Evolutionary conservation across 2,888 invertebrate species (phyloP).

Genomic region (Meiosimyza decipiens): DNA sequence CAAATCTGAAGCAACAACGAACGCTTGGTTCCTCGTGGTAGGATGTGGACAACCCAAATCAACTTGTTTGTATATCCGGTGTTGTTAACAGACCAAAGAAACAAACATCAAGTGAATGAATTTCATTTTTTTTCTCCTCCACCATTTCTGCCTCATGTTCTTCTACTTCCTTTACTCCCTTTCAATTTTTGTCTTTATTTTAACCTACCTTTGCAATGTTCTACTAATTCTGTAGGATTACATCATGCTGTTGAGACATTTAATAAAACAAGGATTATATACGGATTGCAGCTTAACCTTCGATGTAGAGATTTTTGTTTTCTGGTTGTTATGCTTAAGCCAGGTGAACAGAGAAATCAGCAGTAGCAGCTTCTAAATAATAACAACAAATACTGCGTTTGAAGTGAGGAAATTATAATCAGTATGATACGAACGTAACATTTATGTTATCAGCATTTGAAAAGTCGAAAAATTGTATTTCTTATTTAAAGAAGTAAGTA

Average conservation of each 20-base stretch:
- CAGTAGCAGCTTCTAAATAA: too few relatives aligned
- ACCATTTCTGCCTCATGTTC: too few relatives aligned
- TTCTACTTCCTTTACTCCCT: not conserved
- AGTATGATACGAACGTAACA: too few relatives aligned
- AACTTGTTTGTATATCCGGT: not conserved
- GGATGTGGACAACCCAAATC: not conserved
- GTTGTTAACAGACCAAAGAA: not conserved
- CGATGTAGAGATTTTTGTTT: conserved; percentile 23
- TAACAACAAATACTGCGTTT: too few relatives aligned
- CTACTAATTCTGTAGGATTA: conserved; percentile 29
- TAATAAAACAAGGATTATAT: conserved; percentile 48
- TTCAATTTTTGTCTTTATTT: not conserved
- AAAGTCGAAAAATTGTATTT: too few relatives aligned
- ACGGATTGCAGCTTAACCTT: conserved; percentile 23
- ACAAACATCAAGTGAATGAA: not conserved
- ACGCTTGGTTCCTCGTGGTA: not conserved
- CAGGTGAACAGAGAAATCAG: too few relatives aligned
- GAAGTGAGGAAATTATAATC: too few relatives aligned
- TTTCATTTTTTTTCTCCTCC: not conserved
- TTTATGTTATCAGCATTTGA: too few relatives aligned
- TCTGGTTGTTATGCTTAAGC: too few relatives aligned
- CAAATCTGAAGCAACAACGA: conserved; percentile 16
- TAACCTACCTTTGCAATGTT: not conserved
- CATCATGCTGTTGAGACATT: conserved; percentile 45
- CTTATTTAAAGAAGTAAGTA: too few relatives aligned